Percentiles rank a stretch among this genome's conserved stretches.
phyloP scores from a whole-genome alignment of 1,140 invertebrate species.

The Philopotamus ludificatus region DNA sequence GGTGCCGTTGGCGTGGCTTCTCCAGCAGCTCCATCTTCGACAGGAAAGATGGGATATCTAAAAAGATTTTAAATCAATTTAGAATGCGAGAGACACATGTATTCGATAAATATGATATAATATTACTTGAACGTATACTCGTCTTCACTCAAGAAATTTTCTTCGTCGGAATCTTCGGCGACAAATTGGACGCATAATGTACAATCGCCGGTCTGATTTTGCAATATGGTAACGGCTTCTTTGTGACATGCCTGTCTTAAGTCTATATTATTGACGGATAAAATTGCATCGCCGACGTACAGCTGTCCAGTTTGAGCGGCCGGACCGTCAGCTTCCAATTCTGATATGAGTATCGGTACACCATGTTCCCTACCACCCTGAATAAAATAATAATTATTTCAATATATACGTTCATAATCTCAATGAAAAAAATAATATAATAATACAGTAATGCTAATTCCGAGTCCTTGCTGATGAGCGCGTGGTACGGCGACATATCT shows the following conservation, averaged over 20 bases:
- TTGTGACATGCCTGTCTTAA: conserved; percentile 68
- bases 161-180: conserved; percentile 61
- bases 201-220: conserved; percentile 68
- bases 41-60: conserved; percentile 53
- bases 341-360: conserved; percentile 83
- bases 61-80: conserved; percentile 8
- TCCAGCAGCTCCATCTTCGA: conserved; percentile 48
- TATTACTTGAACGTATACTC: conserved; percentile 53
- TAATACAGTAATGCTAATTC: conserved; percentile 77
- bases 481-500: conserved; percentile 63
- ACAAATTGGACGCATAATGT: conserved; percentile 72
- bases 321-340: conserved; percentile 75
- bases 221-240: conserved; percentile 72
- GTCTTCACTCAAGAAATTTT: conserved; percentile 51
- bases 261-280: conserved; percentile 76
- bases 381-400: conserved; percentile 24
- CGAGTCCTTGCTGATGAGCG: conserved; percentile 70
- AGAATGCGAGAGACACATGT: too few species aligned
- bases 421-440: conserved; percentile 13
- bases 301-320: conserved; percentile 68
- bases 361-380: conserved; percentile 83
- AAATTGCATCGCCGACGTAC: conserved; percentile 80
- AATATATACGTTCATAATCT: neutral
- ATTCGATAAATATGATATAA: conserved; percentile 2
- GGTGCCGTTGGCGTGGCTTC: conserved; percentile 63